Evolutionary conservation across 2,888 invertebrate species (phyloP), one percentile per base, ranked within the genome.

Genomic region (Dusona sp.): DNA sequence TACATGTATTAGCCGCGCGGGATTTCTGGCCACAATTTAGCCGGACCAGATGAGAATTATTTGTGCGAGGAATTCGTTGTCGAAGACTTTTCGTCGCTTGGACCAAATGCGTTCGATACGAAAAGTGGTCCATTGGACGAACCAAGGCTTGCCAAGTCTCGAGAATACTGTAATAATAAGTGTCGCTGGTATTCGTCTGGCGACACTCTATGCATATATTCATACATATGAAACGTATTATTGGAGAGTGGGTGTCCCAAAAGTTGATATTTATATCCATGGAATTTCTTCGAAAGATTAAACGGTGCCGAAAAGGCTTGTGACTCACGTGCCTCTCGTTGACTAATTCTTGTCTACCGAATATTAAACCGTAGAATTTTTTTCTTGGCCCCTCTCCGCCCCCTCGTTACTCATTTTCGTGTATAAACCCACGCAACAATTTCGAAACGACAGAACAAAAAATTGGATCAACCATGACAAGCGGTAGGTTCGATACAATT

Each of bases 301-400:
- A 36, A 9, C 74, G 48, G 6, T 25, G 67, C 45, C 73, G 22
- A 25, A 36, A 68, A 29, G 16, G 25, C 48, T 61, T 29, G 64
- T 85, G 85, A 81, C 65, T 77, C 85, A 85, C 81, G 70, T 73
- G 81, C 3, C 16, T 64, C 68, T 38, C 80, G 61, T 64, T 79
- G 64, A 75, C 75, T 51, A 64, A 79, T 68, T 68, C 65, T 61
- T 54, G 54, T 51, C 78, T 42, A 38, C 72, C 72, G 64, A 79
- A 64, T 72, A 42, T 79, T 25, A 29, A 6, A 9, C 38, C 64
- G 51, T 19, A 19, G 54, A 22, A 19, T 45, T 45, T 70, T 70
- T 45, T 57, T 57, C 19, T 48, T 16, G 3, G 4, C 2, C n/a
- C n/a, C n/a, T n/a, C n/a, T n/a, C n/a, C n/a, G 38, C 9, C n/a